Conservation (phyloP, 2,888 invertebrate species). For the Unio pictorum region DNA sequence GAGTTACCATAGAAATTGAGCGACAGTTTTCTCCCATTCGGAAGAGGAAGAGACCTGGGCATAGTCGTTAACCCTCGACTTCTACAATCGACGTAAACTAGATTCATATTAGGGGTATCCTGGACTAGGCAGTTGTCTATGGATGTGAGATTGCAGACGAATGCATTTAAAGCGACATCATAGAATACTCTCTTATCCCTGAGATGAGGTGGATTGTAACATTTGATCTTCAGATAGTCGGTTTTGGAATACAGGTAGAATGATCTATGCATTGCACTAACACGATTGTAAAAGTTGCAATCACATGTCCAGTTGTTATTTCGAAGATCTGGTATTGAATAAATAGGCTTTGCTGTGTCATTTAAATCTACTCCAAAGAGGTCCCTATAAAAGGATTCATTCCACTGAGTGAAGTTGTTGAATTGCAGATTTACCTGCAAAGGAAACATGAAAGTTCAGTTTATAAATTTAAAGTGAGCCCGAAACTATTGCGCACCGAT, state of each 20-base stretch:
- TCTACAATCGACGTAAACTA: slow-evolving; percentile 27
- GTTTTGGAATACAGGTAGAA: slow-evolving; percentile 21
- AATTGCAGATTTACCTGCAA: no score
- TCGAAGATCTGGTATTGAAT: slow-evolving; percentile 16
- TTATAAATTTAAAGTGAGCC: no score
- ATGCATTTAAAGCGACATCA: slow-evolving; percentile 15
- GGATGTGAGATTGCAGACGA: slow-evolving; percentile 31
- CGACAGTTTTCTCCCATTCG: no score
- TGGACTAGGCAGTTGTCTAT: slow-evolving; percentile 23
- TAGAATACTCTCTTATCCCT: slow-evolving; percentile 18
- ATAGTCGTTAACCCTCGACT: slow-evolving; percentile 12
- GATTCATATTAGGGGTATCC: slow-evolving; percentile 21
- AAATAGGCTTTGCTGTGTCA: no score
- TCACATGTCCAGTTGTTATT: slow-evolving; percentile 33
- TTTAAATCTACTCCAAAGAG: no score
- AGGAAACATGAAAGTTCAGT: no score
- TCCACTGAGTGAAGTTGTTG: no score
- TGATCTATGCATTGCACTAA: slow-evolving; percentile 15
- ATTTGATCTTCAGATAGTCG: slow-evolving; percentile 20
- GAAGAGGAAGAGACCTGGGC: slow-evolving; percentile 14
- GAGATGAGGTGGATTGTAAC: slow-evolving; percentile 26
- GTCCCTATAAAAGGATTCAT: no score
- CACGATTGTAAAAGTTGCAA: slow-evolving; percentile 30
- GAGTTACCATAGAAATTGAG: no score
- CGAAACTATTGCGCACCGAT: no score